Evolutionary conservation across 2,797 vertebrate genomes (phyloP).

Genomic region (Rhynchotus rufescens): DNA sequence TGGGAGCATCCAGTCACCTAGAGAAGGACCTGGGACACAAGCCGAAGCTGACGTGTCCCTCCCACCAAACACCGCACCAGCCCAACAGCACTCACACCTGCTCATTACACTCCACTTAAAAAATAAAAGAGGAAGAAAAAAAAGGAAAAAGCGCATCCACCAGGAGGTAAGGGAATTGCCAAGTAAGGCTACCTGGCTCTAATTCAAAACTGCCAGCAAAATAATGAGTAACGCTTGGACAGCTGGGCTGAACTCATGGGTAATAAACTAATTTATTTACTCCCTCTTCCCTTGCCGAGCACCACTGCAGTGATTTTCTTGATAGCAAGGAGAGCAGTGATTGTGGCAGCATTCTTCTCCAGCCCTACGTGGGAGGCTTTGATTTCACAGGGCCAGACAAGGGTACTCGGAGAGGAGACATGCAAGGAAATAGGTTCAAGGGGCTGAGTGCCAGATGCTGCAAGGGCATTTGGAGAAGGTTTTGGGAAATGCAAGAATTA

Average conservation of each 20-base stretch:
- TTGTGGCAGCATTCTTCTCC: background rate
- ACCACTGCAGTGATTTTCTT: background rate
- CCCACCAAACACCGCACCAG: rapidly evolving
- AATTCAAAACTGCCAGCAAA: background rate
- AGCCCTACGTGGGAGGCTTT: background rate
- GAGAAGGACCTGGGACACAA: background rate
- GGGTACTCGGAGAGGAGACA: background rate
- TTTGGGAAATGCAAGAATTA: background rate
- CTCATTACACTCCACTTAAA: background rate
- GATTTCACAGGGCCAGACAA: background rate
- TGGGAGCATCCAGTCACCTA: rapidly evolving
- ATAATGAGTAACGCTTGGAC: conserved; percentile 12
- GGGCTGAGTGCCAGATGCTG: background rate
- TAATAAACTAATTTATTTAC: conserved; percentile 34
- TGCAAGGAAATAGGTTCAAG: background rate
- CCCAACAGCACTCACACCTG: rapidly evolving
- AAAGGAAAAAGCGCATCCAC: background rate
- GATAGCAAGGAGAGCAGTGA: background rate
- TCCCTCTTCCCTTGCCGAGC: background rate
- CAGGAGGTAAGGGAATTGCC: background rate
- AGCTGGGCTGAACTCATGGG: conserved; percentile 1
- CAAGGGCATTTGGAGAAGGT: background rate
- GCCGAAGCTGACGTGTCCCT: background rate
- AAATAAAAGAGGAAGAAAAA: background rate
- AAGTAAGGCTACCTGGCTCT: background rate